Conservation (phyloP, 2,888 invertebrate species). For the Unio pictorum region DNA sequence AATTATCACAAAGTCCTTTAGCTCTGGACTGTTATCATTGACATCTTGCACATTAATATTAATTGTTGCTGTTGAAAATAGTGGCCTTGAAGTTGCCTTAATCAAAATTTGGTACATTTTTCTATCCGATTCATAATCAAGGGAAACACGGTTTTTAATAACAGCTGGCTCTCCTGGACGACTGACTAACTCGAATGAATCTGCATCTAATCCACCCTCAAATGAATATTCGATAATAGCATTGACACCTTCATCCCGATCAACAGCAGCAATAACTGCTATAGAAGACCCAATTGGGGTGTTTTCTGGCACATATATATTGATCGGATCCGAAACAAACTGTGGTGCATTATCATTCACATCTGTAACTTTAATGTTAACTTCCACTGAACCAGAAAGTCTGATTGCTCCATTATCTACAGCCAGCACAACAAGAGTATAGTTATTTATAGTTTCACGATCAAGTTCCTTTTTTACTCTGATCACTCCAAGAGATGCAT, state of each 20-base stretch:
- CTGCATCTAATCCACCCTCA: conserved; percentile 86
- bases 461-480: conserved; percentile 91
- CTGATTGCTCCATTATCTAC: conserved; percentile 89
- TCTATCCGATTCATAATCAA: conserved; percentile 95
- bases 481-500: conserved; percentile 92
- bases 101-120: conserved; percentile 92
- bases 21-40: conserved; percentile 91
- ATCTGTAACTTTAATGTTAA: conserved; percentile 94
- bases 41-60: conserved; percentile 92
- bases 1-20: conserved; percentile 92
- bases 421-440: conserved; percentile 89
- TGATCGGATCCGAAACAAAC: conserved; percentile 90
- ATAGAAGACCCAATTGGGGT: conserved; percentile 96
- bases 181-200: conserved; percentile 81
- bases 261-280: conserved; percentile 90
- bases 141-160: conserved; percentile 88
- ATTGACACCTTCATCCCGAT: conserved; percentile 94
- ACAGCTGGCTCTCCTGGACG: conserved; percentile 83
- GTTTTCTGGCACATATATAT: conserved; percentile 93
- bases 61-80: conserved; percentile 90
- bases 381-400: conserved; percentile 74
- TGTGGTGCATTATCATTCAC: conserved; percentile 95
- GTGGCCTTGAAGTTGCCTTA: conserved; percentile 90
- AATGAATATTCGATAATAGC: conserved; percentile 95
- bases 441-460: conserved; percentile 88